phyloP scores from a whole-genome alignment of 2,888 invertebrate genomes.

The Stenotaenia linearis region DNA sequence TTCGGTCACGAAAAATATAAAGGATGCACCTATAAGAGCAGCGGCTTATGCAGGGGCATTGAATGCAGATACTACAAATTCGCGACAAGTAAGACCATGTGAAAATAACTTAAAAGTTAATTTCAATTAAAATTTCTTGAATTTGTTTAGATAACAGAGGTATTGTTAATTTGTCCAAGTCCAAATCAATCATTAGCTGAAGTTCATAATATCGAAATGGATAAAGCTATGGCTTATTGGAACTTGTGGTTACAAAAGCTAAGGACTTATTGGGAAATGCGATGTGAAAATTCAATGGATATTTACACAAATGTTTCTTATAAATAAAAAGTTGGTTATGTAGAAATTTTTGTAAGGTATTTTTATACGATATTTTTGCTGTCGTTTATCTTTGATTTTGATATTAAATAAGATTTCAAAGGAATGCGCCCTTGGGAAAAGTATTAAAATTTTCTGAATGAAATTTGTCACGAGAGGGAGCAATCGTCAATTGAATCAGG shows the following conservation, averaged over 20 bases:
- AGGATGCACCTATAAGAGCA: background rate
- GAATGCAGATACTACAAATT: background rate
- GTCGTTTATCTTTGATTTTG: too few species aligned
- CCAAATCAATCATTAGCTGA: background rate
- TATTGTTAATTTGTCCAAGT: background rate
- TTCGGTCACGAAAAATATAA: background rate
- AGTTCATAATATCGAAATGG: background rate
- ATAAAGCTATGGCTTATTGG: background rate
- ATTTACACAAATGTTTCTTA: background rate
- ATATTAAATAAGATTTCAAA: too few species aligned
- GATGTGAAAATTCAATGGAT: background rate
- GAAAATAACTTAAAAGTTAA: background rate
- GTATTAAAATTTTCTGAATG: too few species aligned
- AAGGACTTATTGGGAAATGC: background rate
- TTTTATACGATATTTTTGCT: too few species aligned
- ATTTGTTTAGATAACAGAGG: background rate
- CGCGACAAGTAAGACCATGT: background rate
- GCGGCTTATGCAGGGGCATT: background rate
- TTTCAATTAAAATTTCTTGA: background rate
- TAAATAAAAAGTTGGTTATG: background rate
- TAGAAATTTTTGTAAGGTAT: background rate
- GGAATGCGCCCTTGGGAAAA: too few species aligned
- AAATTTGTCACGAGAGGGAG: background rate
- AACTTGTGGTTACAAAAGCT: background rate
- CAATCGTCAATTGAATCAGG: too few species aligned